Base-by-base conservation (phyloP, 64 coral and sea anemone genomes). In the Trachythela sp. region DNA sequence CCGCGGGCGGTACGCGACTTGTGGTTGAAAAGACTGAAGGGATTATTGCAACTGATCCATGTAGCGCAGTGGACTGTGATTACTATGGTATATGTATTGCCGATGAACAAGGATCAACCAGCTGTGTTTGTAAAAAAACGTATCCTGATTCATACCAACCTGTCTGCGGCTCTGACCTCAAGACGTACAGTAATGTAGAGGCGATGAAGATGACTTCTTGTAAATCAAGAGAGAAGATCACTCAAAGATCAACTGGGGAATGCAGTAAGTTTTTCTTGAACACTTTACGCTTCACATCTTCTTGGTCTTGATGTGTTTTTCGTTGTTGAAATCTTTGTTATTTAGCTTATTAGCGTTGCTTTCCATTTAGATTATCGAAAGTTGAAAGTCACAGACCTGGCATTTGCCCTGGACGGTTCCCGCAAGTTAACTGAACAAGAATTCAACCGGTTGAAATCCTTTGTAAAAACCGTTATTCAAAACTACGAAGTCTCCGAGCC, bases 211-310 rank as follows among this genome's bases (percentile, higher is more conserved):
- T 93, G 30, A 88, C 88, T 29, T 58, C 83, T 18, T 93, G 92
- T 80, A 32, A 40, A 34, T 68, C 68, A 22, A 89, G 89, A n/a
- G 83, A 84, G 36, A 60, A 48, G 20, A 43, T 93, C 4, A 42
- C 85, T 15, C 51, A 88, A 34, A 48, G 42, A 39, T 83, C 84
- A 30, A 18, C 40, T 85, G 93, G 93, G 54, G 80, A 48, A 70
- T 94, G 93, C 58, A 88, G 96, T 99, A 93, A 92, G 95, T 92
- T 31, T 22, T 35, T 31, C 13, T 24, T 9, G 64, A 49, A 64
- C 5, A 64, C 7, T 64, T 20, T 64, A 1, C 42, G 11, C 4
- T 11, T 6, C 42, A 45, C 4, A 45, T 45, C 42, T 45, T 45
- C 11, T 45, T 11, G n/a, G n/a, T n/a, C n/a, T n/a, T n/a, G n/a